These are phyloP conservation scores for Rotaria sp. DNA, from an alignment of 2,888 invertebrate genomes.

Conservation along the genomic window DNA sequence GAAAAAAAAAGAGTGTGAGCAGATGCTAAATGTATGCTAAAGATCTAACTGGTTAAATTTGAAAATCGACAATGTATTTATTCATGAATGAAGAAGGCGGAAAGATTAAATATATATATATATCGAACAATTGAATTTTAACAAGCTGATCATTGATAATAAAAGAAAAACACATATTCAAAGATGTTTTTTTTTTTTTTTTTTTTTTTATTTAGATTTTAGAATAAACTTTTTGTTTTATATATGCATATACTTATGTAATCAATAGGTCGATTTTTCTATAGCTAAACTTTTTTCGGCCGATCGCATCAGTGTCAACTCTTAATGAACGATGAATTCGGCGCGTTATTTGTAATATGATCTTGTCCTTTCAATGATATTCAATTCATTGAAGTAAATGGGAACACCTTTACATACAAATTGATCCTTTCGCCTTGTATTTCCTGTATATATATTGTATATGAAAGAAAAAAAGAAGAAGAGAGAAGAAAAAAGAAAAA, in stretches of 20 bases:
- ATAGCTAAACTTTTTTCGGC: neutral
- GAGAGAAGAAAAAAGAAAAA: neutral
- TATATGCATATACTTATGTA: neutral
- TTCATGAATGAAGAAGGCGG: neutral
- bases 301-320: slow-evolving; percentile 12
- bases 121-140: neutral
- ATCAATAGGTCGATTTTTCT: neutral
- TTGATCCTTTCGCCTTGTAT: slow-evolving; percentile 17
- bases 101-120: neutral
- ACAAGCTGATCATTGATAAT: too few species aligned
- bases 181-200: too few species aligned
- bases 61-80: neutral
- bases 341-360: neutral
- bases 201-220: too few species aligned
- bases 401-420: neutral
- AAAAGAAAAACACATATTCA: too few species aligned
- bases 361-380: slow-evolving; percentile 11
- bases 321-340: neutral
- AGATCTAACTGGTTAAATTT: slow-evolving; percentile 17
- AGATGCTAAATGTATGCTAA: neutral
- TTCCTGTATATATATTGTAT: slow-evolving; percentile 15
- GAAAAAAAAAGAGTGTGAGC: slow-evolving; percentile 1
- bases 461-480: neutral
- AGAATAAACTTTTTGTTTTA: too few species aligned
- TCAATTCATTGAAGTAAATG: slow-evolving; percentile 7